phyloP scores from a whole-genome alignment of 2,888 invertebrate species.

The Rhyacophila evoluta region DNA sequence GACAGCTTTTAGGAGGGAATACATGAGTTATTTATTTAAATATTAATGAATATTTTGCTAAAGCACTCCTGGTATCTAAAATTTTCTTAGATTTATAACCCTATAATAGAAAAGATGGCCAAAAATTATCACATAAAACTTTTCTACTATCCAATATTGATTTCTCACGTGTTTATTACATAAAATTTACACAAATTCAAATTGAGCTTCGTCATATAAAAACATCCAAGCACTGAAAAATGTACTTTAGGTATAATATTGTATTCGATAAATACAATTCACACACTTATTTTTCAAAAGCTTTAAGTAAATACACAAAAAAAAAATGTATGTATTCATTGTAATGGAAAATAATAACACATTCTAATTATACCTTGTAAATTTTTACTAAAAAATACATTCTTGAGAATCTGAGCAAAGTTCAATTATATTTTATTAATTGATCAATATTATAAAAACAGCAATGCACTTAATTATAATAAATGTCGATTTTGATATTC shows the following conservation, averaged over 20 bases:
- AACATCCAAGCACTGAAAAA: background rate
- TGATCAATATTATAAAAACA: background rate
- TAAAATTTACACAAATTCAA: constrained; percentile 9
- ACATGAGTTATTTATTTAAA: constrained; percentile 6
- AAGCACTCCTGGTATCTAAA: constrained; percentile 21
- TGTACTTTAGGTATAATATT: background rate
- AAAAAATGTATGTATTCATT: background rate
- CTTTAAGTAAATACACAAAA: background rate
- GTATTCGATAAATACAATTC: constrained; percentile 6
- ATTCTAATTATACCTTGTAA: background rate
- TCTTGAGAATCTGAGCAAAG: background rate
- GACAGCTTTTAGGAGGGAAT: constrained; percentile 28
- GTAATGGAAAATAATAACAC: background rate
- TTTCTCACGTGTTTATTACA: background rate
- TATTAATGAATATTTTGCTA: constrained; percentile 35
- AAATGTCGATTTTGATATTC: too few relatives aligned
- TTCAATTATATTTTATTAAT: background rate
- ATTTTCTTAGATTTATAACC: constrained; percentile 11
- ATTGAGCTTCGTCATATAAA: background rate
- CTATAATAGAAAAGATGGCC: constrained; percentile 44
- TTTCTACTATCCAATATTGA: constrained; percentile 7
- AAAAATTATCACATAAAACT: constrained; percentile 41
- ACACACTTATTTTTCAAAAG: background rate
- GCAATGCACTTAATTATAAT: too few relatives aligned
- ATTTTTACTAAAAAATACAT: background rate